phyloP scores from a whole-genome alignment of 2,113 vertebrate genomes.

The Macquaria australasica region DNA sequence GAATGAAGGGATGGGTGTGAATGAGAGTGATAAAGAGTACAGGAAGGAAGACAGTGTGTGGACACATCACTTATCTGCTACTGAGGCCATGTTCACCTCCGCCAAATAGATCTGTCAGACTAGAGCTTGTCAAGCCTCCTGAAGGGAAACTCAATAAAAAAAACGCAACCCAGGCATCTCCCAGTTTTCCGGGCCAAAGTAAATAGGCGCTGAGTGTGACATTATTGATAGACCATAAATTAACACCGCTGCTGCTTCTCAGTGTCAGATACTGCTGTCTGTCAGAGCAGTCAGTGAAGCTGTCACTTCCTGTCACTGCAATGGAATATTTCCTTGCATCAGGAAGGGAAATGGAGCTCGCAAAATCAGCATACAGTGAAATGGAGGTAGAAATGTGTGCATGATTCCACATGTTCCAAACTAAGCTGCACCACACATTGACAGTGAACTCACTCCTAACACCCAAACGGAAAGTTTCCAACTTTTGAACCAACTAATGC shows the following conservation, averaged over 20 bases:
- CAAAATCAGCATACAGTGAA: neutral
- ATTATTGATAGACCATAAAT: slow-evolving; percentile 60
- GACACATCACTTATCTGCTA: slow-evolving; percentile 69
- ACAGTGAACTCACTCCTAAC: neutral
- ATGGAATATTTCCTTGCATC: neutral
- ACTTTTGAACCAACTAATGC: neutral
- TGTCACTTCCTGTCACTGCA: slow-evolving; percentile 49
- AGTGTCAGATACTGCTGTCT: slow-evolving; percentile 43
- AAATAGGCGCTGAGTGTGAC: slow-evolving; percentile 39
- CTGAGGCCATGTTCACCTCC: slow-evolving; percentile 54
- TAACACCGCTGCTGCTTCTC: slow-evolving; percentile 31
- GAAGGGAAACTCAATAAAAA: slow-evolving; percentile 59
- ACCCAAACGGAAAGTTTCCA: neutral
- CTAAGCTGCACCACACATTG: neutral
- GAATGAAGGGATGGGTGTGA: slow-evolving; percentile 26
- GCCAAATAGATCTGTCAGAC: slow-evolving; percentile 71
- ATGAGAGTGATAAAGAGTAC: slow-evolving; percentile 49
- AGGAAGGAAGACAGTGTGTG: slow-evolving; percentile 46
- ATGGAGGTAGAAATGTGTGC: too few relatives aligned
- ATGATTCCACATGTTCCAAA: neutral
- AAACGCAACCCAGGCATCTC: slow-evolving; percentile 13
- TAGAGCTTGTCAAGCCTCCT: slow-evolving; percentile 54
- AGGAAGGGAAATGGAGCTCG: neutral
- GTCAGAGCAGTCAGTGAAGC: slow-evolving; percentile 24
- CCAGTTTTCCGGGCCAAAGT: slow-evolving; percentile 44